phyloP scores from a whole-genome alignment of 1,140 invertebrate species.

The Pseudomyrmex dendroicus region DNA sequence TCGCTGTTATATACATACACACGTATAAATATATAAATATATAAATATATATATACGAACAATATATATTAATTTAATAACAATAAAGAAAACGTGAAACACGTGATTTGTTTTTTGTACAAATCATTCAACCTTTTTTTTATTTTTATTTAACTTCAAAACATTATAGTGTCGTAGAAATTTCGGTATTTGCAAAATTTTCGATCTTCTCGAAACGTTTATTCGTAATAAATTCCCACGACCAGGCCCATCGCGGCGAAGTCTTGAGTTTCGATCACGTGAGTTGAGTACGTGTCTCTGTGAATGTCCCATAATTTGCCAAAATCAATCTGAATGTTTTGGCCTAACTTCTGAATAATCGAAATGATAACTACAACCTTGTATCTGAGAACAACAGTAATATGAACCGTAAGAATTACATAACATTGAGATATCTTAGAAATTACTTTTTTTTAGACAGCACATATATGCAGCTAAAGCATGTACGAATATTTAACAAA shows the following conservation, averaged over 20 bases:
- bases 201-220: slow-evolving; percentile 51
- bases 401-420: background rate
- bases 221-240: slow-evolving; percentile 87
- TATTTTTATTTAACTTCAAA: slow-evolving; percentile 21
- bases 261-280: slow-evolving; percentile 85
- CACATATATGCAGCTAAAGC: too few relatives aligned
- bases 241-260: slow-evolving; percentile 86
- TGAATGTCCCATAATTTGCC: slow-evolving; percentile 87
- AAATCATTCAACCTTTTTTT: slow-evolving; percentile 61
- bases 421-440: slow-evolving; percentile 1
- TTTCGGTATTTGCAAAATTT: too few relatives aligned
- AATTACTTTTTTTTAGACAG: too few relatives aligned
- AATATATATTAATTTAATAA: slow-evolving; percentile 83
- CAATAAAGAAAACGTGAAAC: slow-evolving; percentile 81
- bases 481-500: too few relatives aligned
- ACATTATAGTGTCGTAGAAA: background rate
- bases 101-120: slow-evolving; percentile 57
- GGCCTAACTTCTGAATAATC: slow-evolving; percentile 87
- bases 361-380: slow-evolving; percentile 86
- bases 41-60: slow-evolving; percentile 60
- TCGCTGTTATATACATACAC: slow-evolving; percentile 83
- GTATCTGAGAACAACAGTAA: slow-evolving; percentile 83
- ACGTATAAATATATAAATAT: slow-evolving; percentile 74
- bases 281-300: slow-evolving; percentile 85
- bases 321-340: slow-evolving; percentile 84